Evolutionary conservation across 2,888 invertebrate genomes (phyloP).

Genomic region (Ectemnius continuus): DNA sequence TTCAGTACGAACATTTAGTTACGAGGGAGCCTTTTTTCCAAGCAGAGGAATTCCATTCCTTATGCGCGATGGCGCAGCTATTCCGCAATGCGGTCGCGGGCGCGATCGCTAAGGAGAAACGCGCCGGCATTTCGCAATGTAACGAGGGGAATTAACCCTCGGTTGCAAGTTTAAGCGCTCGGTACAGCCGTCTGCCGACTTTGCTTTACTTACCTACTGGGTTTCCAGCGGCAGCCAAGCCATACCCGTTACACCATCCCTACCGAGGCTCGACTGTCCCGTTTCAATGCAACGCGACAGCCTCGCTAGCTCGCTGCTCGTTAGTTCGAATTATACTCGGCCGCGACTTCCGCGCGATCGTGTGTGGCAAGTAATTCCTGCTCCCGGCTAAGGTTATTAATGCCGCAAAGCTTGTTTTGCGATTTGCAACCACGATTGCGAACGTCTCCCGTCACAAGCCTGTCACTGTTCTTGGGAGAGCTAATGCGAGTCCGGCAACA

Average conservation of each 20-base stretch:
- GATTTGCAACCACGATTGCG: constrained; percentile 41
- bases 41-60: constrained; percentile 45
- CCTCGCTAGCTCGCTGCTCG: constrained; percentile 48
- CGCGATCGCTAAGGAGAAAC: constrained; percentile 62
- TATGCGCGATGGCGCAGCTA: constrained; percentile 35
- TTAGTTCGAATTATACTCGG: constrained; percentile 61
- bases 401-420: constrained; percentile 39
- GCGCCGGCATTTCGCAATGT: constrained; percentile 61
- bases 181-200: constrained; percentile 56
- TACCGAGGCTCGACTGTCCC: constrained; percentile 25
- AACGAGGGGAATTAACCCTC: constrained; percentile 71
- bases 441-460: constrained; percentile 21
- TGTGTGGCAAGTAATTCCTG: constrained; percentile 51
- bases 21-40: no score
- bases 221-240: constrained; percentile 31
- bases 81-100: constrained; percentile 70
- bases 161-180: constrained; percentile 60
- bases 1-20: no score
- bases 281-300: constrained; percentile 27
- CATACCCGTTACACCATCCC: constrained; percentile 26
- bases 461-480: constrained; percentile 8
- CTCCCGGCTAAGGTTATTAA: constrained; percentile 47
- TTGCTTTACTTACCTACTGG: constrained; percentile 58
- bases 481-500: constrained; percentile 11
- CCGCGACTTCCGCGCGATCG: constrained; percentile 53